Percentiles rank a stretch among this genome's conserved stretches.
Evolutionary conservation across 23 tunicate genomes (phyloP).

Genomic region (Ascidia mentula): DNA sequence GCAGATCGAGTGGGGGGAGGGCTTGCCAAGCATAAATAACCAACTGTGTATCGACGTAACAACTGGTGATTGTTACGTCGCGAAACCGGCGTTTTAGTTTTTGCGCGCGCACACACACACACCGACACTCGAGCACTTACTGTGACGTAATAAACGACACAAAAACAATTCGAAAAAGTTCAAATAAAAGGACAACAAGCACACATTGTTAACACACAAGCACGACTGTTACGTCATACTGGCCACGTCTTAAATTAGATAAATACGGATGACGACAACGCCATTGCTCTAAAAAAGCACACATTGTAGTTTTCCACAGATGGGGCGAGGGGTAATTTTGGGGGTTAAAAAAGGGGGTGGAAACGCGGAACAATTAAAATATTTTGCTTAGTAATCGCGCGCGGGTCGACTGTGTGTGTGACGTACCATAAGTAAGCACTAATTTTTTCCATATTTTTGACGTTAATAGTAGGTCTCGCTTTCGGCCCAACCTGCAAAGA

Average conservation of each 20-base stretch:
- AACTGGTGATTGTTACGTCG: too few relatives aligned
- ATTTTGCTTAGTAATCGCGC: neutral
- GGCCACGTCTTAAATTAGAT: neutral
- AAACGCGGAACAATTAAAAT: constrained; percentile 1
- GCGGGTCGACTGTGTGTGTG: constrained; percentile 38
- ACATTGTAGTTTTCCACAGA: neutral
- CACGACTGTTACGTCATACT: constrained; percentile 22
- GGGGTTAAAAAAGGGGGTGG: neutral
- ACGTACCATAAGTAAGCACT: constrained; percentile 22
- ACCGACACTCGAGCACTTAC: neutral
- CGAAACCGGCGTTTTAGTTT: too few relatives aligned
- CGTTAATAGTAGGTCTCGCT: constrained; percentile 71
- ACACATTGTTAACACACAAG: constrained; percentile 8
- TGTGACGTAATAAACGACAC: neutral
- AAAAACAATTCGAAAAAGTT: neutral
- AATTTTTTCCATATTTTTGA: neutral
- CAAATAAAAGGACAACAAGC: neutral
- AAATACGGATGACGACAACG: neutral
- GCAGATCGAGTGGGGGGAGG: too few relatives aligned
- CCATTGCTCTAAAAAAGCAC: neutral
- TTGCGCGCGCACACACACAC: too few relatives aligned
- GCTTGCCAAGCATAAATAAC: too few relatives aligned
- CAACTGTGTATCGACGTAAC: too few relatives aligned
- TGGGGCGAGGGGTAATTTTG: neutral
- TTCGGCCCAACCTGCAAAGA: constrained; percentile 73